phyloP scores from a whole-genome alignment of 2,888 invertebrate species.

The Epistrophe grossulariae region DNA sequence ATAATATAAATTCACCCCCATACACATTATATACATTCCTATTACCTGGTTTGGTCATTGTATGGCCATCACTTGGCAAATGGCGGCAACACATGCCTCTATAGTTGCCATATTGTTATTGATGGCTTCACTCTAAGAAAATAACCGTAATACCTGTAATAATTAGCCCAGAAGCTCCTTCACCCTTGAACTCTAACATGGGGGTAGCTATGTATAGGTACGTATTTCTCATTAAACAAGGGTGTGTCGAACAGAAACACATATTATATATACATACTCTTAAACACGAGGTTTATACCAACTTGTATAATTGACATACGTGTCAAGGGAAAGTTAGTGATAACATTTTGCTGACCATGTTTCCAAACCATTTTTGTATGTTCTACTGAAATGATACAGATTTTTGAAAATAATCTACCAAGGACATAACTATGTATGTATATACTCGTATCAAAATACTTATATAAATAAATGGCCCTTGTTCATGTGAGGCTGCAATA shows the following conservation, averaged over 20 bases:
- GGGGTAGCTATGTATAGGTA: not conserved
- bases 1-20: conserved; percentile 52
- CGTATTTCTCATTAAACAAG: conserved; percentile 27
- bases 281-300: not conserved
- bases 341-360: conserved; percentile 75
- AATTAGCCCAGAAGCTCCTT: conserved; percentile 45
- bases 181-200: conserved; percentile 9
- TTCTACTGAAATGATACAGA: conserved; percentile 73
- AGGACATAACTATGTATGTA: conserved; percentile 43
- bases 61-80: conserved; percentile 64
- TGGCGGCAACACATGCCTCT: conserved; percentile 61
- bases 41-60: conserved; percentile 44
- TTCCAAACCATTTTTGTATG: conserved; percentile 71
- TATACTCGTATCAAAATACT: no score
- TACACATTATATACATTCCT: not conserved
- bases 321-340: conserved; percentile 73
- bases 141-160: conserved; percentile 44
- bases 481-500: conserved; percentile 73
- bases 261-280: not conserved
- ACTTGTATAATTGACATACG: conserved; percentile 69
- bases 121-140: conserved; percentile 64
- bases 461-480: conserved; percentile 71
- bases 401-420: conserved; percentile 66
- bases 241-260: conserved; percentile 7
- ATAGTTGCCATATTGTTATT: conserved; percentile 71